Conservation (phyloP, 1,140 invertebrate genomes). For the Galleria mellonella region DNA sequence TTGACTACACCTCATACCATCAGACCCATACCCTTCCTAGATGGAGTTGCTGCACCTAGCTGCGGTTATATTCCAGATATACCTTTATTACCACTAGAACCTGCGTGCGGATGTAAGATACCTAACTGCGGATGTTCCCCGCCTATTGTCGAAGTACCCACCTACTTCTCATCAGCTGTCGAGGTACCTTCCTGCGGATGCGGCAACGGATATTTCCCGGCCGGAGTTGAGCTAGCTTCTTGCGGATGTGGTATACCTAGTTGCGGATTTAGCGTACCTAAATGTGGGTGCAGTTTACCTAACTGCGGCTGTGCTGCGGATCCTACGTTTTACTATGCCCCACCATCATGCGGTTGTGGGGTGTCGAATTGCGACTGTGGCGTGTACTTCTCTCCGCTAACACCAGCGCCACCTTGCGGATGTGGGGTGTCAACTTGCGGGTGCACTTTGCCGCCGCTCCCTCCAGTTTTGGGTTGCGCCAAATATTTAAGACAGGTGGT, state of each 20-base stretch:
- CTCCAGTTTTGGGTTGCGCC: conserved; percentile 7
- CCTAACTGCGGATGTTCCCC: neutral
- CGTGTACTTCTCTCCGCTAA: neutral
- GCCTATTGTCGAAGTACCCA: neutral
- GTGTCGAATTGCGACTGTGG: neutral
- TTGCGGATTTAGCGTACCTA: neutral
- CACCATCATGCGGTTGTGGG: neutral
- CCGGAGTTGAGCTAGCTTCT: neutral
- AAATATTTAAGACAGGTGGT: conserved; percentile 10
- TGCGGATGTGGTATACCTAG: neutral
- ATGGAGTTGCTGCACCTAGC: neutral
- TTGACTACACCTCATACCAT: neutral
- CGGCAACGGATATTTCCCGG: neutral
- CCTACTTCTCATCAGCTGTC: neutral
- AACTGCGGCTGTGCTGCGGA: neutral
- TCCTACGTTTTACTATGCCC: neutral
- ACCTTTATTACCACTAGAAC: neutral
- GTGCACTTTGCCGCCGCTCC: conserved; percentile 5
- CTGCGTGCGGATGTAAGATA: neutral
- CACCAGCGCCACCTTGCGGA: neutral
- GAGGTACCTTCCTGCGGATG: neutral
- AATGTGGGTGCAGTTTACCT: neutral
- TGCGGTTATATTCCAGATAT: neutral
- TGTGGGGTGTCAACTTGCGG: neutral
- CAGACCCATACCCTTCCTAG: too few species aligned